Conservation (phyloP, 1,140 invertebrate species). For the Heliconius congener region DNA sequence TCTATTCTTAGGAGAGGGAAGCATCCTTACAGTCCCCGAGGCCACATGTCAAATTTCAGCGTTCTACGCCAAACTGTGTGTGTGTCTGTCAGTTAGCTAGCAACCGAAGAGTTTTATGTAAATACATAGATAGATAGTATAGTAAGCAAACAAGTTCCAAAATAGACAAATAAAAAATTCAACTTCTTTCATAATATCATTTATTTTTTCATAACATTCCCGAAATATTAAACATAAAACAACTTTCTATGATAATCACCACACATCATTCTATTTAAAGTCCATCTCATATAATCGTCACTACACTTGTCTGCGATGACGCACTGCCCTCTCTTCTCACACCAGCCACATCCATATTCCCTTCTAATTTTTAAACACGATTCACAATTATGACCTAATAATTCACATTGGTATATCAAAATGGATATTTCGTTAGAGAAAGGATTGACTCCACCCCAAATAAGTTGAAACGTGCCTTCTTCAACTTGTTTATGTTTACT, state of each 20-base stretch:
- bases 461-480: constrained; percentile 40
- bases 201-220: too few relatives aligned
- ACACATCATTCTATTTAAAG: constrained; percentile 45
- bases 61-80: too few relatives aligned
- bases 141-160: too few relatives aligned
- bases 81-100: too few relatives aligned
- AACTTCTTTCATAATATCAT: too few relatives aligned
- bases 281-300: constrained; percentile 46
- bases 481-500: constrained; percentile 24
- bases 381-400: constrained; percentile 35
- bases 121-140: too few relatives aligned
- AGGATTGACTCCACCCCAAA: constrained; percentile 52
- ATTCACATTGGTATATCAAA: constrained; percentile 44
- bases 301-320: constrained; percentile 45
- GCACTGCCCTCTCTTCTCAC: constrained; percentile 39
- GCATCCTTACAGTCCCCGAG: too few relatives aligned
- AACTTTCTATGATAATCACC: background rate
- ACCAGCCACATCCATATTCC: constrained; percentile 55
- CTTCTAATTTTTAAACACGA: constrained; percentile 42
- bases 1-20: too few relatives aligned
- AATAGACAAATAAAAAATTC: too few relatives aligned
- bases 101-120: too few relatives aligned
- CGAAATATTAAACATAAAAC: background rate
- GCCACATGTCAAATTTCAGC: too few relatives aligned
- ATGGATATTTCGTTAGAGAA: constrained; percentile 42